Evolutionary conservation across 2,888 invertebrate genomes (phyloP), one percentile per base, ranked within the genome.

Genomic region (Erebia epiphron): DNA sequence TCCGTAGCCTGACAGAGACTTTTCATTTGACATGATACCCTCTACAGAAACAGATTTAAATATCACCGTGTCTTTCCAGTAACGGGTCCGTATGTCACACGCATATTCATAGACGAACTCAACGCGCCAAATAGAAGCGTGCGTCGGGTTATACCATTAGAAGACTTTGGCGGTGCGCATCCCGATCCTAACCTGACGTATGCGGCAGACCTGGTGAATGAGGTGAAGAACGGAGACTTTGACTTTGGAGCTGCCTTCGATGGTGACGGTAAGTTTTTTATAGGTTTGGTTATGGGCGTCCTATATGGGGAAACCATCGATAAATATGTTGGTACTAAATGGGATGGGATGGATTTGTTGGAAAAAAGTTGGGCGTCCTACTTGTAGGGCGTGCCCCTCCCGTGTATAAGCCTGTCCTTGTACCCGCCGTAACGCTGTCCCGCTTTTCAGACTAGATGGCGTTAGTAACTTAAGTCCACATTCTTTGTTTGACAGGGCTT

Each of bases 101-200:
- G 96, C 69, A 98, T 99, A 77, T 98, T 99, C 84, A 91, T 97
- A 13, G 95, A 97, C 60, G 97, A 98, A 83, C 92, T 99, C 58
- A 97, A 97, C 0, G 97, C 98, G 0, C 90, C 95, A 2, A 92
- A 95, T 2, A 91, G 94, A 56, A 96, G 95, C 81, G 95, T 97
- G 7, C 95, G 98, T 0, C 96, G 98, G 76, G 95, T 96, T 57
- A 95, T 94, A 0, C 98, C 99, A 0, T 90, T 99, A 70, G 97
- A 97, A 76, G 99, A 99, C 93, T 99, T 99, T 87, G 99, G 99
- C 2, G 99, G 99, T 50, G 95, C 96, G 72, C 98, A 98, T 90
- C 99, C 99, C 0, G 99, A 99, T 94, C 99, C 99, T 21, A 99
- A 99, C 94, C 94, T 98, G 21, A 98, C 98, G 0, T 98, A 98